A percentile compares a stretch with the other conserved stretches of the same genome.
Conservation (phyloP, 1,140 invertebrate species). For the Notospermus geniculatus region DNA sequence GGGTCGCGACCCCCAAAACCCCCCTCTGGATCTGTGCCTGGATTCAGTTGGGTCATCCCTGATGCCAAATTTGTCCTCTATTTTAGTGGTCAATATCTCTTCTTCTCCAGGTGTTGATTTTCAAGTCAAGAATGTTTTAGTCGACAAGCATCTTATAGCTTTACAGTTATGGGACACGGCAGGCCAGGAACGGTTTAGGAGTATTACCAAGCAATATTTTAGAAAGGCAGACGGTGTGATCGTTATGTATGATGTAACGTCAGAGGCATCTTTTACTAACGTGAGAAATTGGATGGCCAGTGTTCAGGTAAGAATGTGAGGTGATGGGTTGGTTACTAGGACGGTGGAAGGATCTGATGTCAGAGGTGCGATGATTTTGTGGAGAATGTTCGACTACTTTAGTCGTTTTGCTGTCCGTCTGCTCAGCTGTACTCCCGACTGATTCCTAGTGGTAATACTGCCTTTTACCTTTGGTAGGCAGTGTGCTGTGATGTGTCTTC, state of each 20-base stretch:
- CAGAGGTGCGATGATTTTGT: too few species aligned
- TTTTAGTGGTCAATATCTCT: constrained; percentile 7
- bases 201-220: constrained; percentile 71
- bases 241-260: constrained; percentile 69
- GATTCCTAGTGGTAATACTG: too few species aligned
- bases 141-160: constrained; percentile 57
- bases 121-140: constrained; percentile 59
- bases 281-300: constrained; percentile 66
- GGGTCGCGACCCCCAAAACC: too few species aligned
- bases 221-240: constrained; percentile 69
- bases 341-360: too few species aligned
- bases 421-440: too few species aligned
- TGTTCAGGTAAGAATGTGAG: constrained; percentile 56
- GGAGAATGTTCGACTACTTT: too few species aligned
- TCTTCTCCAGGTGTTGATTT: constrained; percentile 61
- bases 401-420: too few species aligned
- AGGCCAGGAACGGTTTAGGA: constrained; percentile 65
- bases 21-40: too few species aligned
- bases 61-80: neutral
- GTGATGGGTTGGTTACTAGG: too few species aligned
- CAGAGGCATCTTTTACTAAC: constrained; percentile 64
- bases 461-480: too few species aligned
- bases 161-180: constrained; percentile 66
- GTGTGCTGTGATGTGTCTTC: too few species aligned
- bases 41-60: too few species aligned